A percentile compares a stretch with the other conserved stretches of the same genome.
Evolutionary conservation across 2,888 invertebrate genomes (phyloP).

Genomic region (Pollenia griseotomentosa): DNA sequence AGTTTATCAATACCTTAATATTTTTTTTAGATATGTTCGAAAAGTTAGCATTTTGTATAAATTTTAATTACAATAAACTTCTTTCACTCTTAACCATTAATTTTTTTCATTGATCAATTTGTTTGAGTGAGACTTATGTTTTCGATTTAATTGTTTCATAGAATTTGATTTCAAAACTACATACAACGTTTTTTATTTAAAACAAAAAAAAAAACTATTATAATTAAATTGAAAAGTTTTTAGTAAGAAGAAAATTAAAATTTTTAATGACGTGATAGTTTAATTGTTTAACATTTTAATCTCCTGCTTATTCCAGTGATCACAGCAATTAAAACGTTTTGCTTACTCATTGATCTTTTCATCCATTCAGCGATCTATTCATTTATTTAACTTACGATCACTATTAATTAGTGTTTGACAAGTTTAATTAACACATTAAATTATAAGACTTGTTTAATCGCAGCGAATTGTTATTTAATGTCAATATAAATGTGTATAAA

Average conservation of each 20-base stretch:
- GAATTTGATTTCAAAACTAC: neutral
- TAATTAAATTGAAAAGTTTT: constrained; percentile 24
- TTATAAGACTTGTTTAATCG: constrained; percentile 39
- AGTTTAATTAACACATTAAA: constrained; percentile 47
- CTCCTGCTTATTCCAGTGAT: neutral
- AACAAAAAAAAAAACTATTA: neutral
- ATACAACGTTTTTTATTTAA: neutral
- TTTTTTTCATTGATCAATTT: neutral
- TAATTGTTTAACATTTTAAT: neutral
- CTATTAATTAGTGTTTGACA: constrained; percentile 42
- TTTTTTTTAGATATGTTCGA: no score
- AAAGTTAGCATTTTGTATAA: no score
- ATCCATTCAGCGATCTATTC: neutral
- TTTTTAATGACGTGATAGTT: constrained; percentile 58
- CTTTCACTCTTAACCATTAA: constrained; percentile 14
- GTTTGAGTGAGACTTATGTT: neutral
- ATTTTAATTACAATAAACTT: no score
- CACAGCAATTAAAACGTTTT: constrained; percentile 15
- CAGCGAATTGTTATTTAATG: constrained; percentile 42
- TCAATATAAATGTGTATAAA: constrained; percentile 30
- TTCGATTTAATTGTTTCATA: neutral
- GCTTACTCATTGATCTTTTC: neutral
- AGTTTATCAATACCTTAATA: no score
- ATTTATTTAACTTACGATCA: neutral
- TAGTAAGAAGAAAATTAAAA: constrained; percentile 40